Base-by-base conservation (phyloP, 1,140 invertebrate genomes). In the Pseudomyrmex dendroicus region DNA sequence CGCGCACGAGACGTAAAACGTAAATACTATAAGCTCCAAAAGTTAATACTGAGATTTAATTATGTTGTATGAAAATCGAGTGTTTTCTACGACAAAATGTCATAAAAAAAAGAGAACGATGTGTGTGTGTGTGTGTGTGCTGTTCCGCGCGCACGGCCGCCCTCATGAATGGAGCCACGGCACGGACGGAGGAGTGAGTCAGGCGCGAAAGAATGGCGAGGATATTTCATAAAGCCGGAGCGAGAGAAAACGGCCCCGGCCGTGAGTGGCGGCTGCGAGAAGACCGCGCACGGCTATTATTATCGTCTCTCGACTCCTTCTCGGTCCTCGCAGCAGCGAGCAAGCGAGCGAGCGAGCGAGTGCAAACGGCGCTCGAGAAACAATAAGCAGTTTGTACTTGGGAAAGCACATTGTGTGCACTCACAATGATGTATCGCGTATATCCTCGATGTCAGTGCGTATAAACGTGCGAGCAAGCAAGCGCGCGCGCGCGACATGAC, bases 361-460 rank as follows among this genome's bases (percentile, higher is more conserved):
- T 52, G 44, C 52, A 62, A 20, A n/a, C 57, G 48, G 61, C 76
- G 82, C 56, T 54, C 73, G 68, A 83, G 57, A 86, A 84, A 90
- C 90, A 90, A 90, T 89, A 88, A 89, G 84, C 86, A 88, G 87
- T 88, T 90, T 89, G 90, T 90, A 83, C 56, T 84, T 82, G 72
- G 74, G 59, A 62, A 59, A 73, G 48, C 56, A 48, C 83, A 76
- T 73, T 73, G 67, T 66, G 63, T 64, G 64, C 50, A 78, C 66
- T 87, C 48, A 57, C 74, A 46, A 15, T 80, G 68, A 84, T 72
- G 82, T 74, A 84, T 88, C 73, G 78, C 74, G 54, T 20, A 35
- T 35, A 68, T 82, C 67, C 73, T 17, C 72, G 72, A 83, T 64
- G 82, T 78, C 74, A 50, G 15, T 50, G 50, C 63, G 73, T 76